These are phyloP conservation scores for Drosophila miranda DNA, from an alignment of 1,140 invertebrate genomes.

Conservation along the genomic window DNA sequence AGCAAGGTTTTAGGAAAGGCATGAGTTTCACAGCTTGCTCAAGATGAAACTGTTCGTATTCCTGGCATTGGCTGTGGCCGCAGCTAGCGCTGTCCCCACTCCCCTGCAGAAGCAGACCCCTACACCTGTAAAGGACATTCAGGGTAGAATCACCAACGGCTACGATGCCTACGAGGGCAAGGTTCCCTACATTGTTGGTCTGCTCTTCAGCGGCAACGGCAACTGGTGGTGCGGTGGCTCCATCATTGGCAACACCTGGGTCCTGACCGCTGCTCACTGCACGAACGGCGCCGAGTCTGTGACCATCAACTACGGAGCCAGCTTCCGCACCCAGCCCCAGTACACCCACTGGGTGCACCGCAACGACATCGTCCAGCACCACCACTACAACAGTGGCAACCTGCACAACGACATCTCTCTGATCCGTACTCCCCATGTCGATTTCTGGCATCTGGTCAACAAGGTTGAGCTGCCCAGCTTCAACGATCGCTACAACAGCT, in stretches of 20 bases:
- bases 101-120: conserved; percentile 32
- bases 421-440: conserved; percentile 53
- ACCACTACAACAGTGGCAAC: conserved; percentile 53
- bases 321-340: conserved; percentile 54
- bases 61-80: conserved; percentile 31
- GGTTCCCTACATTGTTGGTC: conserved; percentile 83
- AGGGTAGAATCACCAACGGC: conserved; percentile 75
- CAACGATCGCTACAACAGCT: conserved; percentile 50
- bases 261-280: conserved; percentile 86
- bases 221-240: conserved; percentile 85
- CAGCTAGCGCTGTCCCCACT: conserved; percentile 31
- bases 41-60: conserved; percentile 42
- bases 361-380: conserved; percentile 49
- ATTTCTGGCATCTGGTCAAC: conserved; percentile 58
- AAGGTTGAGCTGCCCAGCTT: conserved; percentile 52
- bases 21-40: conserved; percentile 19
- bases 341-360: conserved; percentile 46
- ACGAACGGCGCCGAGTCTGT: conserved; percentile 37
- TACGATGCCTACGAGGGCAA: conserved; percentile 80
- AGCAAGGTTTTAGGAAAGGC: neutral
- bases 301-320: conserved; percentile 67
- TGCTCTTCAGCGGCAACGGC: conserved; percentile 76
- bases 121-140: conserved; percentile 40
- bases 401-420: conserved; percentile 52
- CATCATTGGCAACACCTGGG: conserved; percentile 83